phyloP scores from a whole-genome alignment of 64 coral and sea anemone genomes.

The Actinia tenebrosa region DNA sequence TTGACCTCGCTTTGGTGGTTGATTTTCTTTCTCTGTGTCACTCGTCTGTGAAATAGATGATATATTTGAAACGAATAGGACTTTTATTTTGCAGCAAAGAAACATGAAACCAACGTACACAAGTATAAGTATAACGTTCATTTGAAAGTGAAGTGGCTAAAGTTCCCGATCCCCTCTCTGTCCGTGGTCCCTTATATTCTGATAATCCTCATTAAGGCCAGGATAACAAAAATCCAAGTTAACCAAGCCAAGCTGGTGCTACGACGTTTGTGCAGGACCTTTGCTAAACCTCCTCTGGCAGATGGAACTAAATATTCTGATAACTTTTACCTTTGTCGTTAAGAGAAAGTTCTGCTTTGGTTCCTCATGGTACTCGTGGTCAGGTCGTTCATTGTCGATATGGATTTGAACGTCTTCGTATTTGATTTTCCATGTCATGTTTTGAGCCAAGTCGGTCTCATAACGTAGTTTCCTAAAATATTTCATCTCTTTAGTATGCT shows the following conservation, averaged over 20 bases:
- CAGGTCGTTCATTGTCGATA: background rate
- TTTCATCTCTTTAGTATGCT: background rate
- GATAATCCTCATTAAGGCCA: too few species aligned
- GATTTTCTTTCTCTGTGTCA: background rate
- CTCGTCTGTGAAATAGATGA: background rate
- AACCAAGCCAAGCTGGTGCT: too few species aligned
- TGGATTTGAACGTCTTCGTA: conserved; percentile 68
- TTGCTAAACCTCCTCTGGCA: too few species aligned
- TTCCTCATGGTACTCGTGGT: background rate
- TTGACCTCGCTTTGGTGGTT: background rate
- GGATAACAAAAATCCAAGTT: too few species aligned
- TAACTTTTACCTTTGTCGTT: background rate
- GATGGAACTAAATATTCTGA: background rate
- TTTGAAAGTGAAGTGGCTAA: too few species aligned
- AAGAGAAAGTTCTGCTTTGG: background rate
- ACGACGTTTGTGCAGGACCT: too few species aligned
- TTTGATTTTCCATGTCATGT: conserved; percentile 81
- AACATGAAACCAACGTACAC: too few species aligned
- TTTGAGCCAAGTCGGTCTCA: conserved; percentile 73
- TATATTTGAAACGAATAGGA: background rate
- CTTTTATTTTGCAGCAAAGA: too few species aligned
- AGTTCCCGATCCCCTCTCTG: too few species aligned
- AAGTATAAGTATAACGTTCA: too few species aligned
- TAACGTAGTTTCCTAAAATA: conserved; percentile 63
- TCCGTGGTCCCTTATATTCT: too few species aligned